Base-by-base conservation (phyloP, 2,797 vertebrate genomes). In the Peromyscus melanophrys region DNA sequence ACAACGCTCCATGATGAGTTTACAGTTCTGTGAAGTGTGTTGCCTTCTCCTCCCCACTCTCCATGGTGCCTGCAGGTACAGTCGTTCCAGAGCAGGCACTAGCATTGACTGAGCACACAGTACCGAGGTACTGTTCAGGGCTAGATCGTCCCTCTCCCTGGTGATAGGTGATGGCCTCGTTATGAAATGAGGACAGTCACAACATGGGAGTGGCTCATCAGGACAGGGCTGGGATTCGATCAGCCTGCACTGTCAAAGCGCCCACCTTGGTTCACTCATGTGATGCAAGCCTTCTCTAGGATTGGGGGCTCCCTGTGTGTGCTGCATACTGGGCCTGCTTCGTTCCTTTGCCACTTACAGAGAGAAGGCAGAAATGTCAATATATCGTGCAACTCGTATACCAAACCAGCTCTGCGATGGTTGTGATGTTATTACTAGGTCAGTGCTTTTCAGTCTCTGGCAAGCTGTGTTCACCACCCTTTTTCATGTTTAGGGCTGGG, bases 21-120 rank as follows among this genome's bases (percentile, higher is more conserved):
- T 43, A 17, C 6, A 11, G 21, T 77, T 25, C 37, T 10, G 46
- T 29, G 29, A 34, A 40, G 55, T 4, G 8, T 12, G 49, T 16
- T 6, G 4, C 21, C 0, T 69, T 52, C 61, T 14, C 55, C 9
- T n/a, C 34, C 29, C 31, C 25, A 14, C 82, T 25, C 57, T 5
- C 0, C 0, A 4, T 2, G 2, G 34, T 3, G 34, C 85, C 52
- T 86, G 14, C 55, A 4, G 19, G 23, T 25, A 19, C 1, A 1
- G 34, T 2, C 0, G 52, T 73, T 25, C 1, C 63, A 46, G 65
- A 21, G 34, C 3, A 5, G 78, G 29, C 6, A 0, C 31, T 1
- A 8, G 52, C 16, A 16, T 8, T 77, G 46, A 11, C 0, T 27
- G 49, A 71, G 52, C 31, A 27, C 46, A 67, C 34, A 4, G 81